Evolutionary conservation across 1,140 invertebrate genomes (phyloP).

Genomic region (Tetramorium alpestre): DNA sequence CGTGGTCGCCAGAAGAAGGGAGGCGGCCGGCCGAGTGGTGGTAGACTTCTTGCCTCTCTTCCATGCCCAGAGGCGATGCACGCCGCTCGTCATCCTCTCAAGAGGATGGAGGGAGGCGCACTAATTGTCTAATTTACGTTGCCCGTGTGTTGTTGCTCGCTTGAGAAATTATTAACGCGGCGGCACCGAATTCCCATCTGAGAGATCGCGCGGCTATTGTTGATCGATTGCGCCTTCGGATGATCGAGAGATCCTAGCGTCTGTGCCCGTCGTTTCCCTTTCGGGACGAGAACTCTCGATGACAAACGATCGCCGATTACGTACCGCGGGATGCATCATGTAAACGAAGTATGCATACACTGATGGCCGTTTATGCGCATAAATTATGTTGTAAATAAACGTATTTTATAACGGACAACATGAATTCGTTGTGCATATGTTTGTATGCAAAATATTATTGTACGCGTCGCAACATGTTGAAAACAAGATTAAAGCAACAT

Average conservation of each 20-base stretch:
- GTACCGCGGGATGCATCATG: background rate
- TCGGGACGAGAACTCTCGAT: conserved; percentile 44
- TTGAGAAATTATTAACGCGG: conserved; percentile 31
- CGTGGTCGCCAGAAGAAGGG: conserved; percentile 60
- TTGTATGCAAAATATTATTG: background rate
- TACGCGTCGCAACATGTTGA: background rate
- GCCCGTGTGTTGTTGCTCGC: conserved; percentile 21
- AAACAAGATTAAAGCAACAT: background rate
- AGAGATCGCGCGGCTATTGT: background rate
- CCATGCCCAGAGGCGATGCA: conserved; percentile 51
- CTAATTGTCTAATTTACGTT: conserved; percentile 65
- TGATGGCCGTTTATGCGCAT: background rate
- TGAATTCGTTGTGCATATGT: background rate
- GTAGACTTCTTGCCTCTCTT: conserved; percentile 76
- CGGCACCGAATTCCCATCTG: conserved; percentile 45
- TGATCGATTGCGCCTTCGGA: conserved; percentile 15
- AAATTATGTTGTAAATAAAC: conserved; percentile 1
- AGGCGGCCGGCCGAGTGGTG: conserved; percentile 66
- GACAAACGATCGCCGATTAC: conserved; percentile 22
- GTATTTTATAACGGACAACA: background rate
- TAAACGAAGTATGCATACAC: background rate
- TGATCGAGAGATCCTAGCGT: background rate
- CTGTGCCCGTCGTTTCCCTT: conserved; percentile 51
- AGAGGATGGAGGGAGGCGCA: conserved; percentile 44
- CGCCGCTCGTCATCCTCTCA: background rate